A percentile compares a stretch with the other conserved stretches of the same genome.
Evolutionary conservation across 2,888 invertebrate species (phyloP).

Genomic region (Cosmia trapezina): DNA sequence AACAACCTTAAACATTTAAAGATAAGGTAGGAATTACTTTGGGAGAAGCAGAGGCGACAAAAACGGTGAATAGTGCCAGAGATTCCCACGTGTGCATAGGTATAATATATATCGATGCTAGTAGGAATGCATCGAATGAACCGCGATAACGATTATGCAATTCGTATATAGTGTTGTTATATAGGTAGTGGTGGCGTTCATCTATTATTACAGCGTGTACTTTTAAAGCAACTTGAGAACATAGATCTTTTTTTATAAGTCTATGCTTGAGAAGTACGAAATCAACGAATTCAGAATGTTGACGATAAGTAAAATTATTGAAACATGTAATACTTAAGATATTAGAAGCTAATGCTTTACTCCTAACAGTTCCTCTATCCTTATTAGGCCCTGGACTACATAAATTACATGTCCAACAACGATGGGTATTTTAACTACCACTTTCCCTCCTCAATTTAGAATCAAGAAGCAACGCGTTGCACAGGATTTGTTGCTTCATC

Average conservation of each 20-base stretch:
- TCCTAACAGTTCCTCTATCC: neutral
- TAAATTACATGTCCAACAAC: neutral
- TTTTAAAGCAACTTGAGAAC: slow-evolving; percentile 6
- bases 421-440: neutral
- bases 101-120: slow-evolving; percentile 20
- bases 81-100: slow-evolving; percentile 54
- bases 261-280: neutral
- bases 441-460: neutral
- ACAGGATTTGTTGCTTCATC: slow-evolving; percentile 29
- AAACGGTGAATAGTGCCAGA: slow-evolving; percentile 60
- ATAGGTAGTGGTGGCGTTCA: neutral
- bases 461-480: slow-evolving; percentile 27
- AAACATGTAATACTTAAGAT: neutral
- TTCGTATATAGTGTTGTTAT: slow-evolving; percentile 19
- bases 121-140: slow-evolving; percentile 38
- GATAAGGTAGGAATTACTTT: slow-evolving; percentile 30
- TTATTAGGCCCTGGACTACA: neutral
- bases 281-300: neutral
- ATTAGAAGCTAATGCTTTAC: neutral
- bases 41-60: slow-evolving; percentile 18
- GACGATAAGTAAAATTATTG: neutral
- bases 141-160: slow-evolving; percentile 54
- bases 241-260: too few species aligned
- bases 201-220: slow-evolving; percentile 14
- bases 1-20: neutral